A percentile compares a stretch with the other conserved stretches of the same genome.
Evolutionary conservation across 2,888 invertebrate species (phyloP).

Genomic region (Scaptomyza parva): DNA sequence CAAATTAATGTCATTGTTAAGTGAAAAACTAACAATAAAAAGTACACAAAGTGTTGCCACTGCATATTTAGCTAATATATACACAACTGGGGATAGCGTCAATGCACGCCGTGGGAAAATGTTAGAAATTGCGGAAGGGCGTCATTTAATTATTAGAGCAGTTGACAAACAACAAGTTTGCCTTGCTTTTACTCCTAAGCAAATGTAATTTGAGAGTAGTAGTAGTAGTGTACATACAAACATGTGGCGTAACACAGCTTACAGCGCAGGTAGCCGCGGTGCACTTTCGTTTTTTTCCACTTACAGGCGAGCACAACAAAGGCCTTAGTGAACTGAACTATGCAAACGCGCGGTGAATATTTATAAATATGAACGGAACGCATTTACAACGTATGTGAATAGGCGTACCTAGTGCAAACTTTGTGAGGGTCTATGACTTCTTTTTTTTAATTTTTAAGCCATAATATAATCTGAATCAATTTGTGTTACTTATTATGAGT

Average conservation of each 20-base stretch:
- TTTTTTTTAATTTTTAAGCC: conserved; percentile 23
- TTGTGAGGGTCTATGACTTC: conserved; percentile 36
- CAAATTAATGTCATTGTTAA: conserved; percentile 53
- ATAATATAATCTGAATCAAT: conserved; percentile 27
- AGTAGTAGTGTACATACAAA: conserved; percentile 10
- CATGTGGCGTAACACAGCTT: conserved; percentile 52
- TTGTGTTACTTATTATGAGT: conserved; percentile 2
- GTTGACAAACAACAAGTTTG: conserved; percentile 20
- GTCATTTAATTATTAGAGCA: conserved; percentile 60
- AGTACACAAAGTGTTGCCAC: conserved; percentile 1
- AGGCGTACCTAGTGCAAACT: conserved; percentile 20
- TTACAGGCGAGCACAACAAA: conserved; percentile 41
- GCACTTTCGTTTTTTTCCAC: conserved; percentile 68
- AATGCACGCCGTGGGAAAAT: conserved; percentile 64
- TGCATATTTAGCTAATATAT: background rate
- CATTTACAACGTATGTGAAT: conserved; percentile 3
- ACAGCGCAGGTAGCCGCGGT: conserved; percentile 33
- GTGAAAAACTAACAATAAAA: background rate
- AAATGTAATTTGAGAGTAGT: conserved; percentile 55
- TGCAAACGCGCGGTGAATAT: conserved; percentile 27
- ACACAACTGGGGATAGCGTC: conserved; percentile 27
- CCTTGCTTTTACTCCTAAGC: conserved; percentile 31
- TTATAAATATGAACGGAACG: conserved; percentile 30
- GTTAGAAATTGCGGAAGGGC: conserved; percentile 62
- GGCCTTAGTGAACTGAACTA: conserved; percentile 55